A percentile compares a stretch with the other conserved stretches of the same genome.
These are phyloP conservation scores for Manduca sexta DNA, from an alignment of 1,140 invertebrate genomes.

Conservation along the genomic window DNA sequence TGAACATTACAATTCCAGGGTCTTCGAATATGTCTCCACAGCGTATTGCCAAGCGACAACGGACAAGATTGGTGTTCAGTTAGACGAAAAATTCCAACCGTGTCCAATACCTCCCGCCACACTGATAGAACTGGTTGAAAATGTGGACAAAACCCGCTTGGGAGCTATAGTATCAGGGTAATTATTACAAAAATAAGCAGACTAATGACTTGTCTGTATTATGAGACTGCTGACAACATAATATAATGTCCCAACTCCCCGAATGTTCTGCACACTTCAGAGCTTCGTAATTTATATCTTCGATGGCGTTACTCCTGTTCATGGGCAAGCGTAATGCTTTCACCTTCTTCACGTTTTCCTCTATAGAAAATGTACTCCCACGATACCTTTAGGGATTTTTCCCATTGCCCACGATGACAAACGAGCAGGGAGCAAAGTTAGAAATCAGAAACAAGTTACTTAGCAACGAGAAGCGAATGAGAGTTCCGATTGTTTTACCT, in stretches of 20 bases:
- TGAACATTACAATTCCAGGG: conserved; percentile 71
- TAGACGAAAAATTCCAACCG: conserved; percentile 66
- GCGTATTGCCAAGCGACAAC: conserved; percentile 91
- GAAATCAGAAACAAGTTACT: no score
- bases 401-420: conserved; percentile 1
- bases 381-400: neutral
- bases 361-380: no score
- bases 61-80: conserved; percentile 79
- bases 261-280: no score
- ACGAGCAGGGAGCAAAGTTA: no score
- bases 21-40: conserved; percentile 88
- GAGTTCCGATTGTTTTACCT: no score
- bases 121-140: conserved; percentile 30
- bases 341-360: no score
- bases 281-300: no score
- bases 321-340: neutral
- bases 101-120: neutral
- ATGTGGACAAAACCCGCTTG: neutral
- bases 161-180: neutral
- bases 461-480: no score
- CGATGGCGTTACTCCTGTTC: no score
- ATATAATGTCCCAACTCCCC: no score
- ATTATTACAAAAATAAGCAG: neutral
- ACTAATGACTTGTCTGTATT: no score
- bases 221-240: no score